Evolutionary conservation across 2,113 vertebrate species (phyloP).

Genomic region (Rhegmatorhina hoffmannsi): DNA sequence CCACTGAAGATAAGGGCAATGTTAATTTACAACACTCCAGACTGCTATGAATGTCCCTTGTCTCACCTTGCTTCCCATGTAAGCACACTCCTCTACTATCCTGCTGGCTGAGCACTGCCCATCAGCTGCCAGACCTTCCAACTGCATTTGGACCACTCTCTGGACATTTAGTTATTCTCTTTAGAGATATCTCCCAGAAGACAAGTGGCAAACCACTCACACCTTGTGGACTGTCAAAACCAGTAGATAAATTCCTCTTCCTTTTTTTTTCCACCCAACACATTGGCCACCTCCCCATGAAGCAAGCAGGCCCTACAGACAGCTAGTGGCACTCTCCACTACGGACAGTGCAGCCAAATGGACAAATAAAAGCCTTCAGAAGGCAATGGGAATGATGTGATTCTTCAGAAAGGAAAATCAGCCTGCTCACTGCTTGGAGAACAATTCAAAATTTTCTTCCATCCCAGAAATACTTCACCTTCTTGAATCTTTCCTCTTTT

Average conservation of each 20-base stretch:
- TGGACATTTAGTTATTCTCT: neutral
- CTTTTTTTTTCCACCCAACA: too few species aligned
- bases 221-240: neutral
- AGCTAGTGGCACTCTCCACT: neutral
- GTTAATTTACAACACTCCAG: neutral
- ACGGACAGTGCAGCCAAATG: neutral
- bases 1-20: neutral
- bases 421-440: neutral
- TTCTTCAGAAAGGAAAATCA: neutral
- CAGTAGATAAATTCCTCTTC: neutral
- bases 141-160: neutral
- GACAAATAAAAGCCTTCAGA: neutral
- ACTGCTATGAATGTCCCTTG: neutral
- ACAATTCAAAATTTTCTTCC: neutral
- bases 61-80: neutral
- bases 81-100: neutral
- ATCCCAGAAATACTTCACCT: neutral
- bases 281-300: accelerated
- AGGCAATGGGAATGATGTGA: neutral
- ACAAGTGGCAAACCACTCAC: neutral
- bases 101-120: neutral
- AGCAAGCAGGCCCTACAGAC: neutral
- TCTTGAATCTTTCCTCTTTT: neutral
- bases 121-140: neutral
- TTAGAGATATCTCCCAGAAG: neutral